These are phyloP conservation scores for Orthonevra nobilis DNA, from an alignment of 2,888 invertebrate species.

Conservation along the genomic window DNA sequence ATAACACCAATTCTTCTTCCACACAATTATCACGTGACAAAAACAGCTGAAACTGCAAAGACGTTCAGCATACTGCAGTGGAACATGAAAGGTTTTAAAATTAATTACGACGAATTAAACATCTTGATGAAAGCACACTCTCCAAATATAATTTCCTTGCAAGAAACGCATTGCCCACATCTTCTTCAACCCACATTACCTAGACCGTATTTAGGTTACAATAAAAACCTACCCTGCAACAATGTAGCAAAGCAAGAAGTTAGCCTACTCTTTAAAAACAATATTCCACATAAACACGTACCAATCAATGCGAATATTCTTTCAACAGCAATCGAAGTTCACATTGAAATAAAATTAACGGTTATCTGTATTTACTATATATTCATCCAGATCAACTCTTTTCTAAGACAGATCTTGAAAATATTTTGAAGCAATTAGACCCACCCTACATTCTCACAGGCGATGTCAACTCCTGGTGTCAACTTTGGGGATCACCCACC, in stretches of 20 bases:
- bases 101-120: conserved; percentile 1
- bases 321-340: conserved; percentile 11
- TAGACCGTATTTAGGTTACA: no score
- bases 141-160: conserved; percentile 53
- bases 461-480: conserved; percentile 34
- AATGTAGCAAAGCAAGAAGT: conserved; percentile 51
- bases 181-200: conserved; percentile 20
- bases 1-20: not conserved
- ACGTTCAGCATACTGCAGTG: not conserved
- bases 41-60: not conserved
- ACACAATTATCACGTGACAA: not conserved
- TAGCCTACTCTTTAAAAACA: conserved; percentile 33
- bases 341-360: conserved; percentile 11
- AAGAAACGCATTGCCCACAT: conserved; percentile 50
- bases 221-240: conserved; percentile 25
- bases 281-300: conserved; percentile 39
- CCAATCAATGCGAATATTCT: not conserved
- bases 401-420: not conserved
- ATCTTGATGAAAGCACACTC: conserved; percentile 18
- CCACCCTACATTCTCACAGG: conserved; percentile 18
- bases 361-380: conserved; percentile 22
- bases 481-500: conserved; percentile 30
- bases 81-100: conserved; percentile 1
- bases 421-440: not conserved
- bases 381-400: conserved; percentile 30